Base-by-base conservation (phyloP, 2,888 invertebrate species). In the Harpalus rubripes region DNA sequence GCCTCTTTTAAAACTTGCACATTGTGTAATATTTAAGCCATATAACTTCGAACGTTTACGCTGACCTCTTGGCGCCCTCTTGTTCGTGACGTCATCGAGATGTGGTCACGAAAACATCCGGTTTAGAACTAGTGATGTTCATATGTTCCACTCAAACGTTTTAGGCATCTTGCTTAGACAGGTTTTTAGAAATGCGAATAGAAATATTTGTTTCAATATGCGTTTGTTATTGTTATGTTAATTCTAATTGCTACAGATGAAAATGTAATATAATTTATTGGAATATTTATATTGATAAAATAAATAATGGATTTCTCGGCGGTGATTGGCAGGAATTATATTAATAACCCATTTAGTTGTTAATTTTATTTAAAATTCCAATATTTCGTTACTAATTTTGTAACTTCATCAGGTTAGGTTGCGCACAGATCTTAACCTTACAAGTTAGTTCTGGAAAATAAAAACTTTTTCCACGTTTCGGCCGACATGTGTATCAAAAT, bases 101-200 rank as follows among this genome's bases (percentile, higher is more conserved):
- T 74, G 52, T 12, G 72, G 72, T 44, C 72, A 74, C 72, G 72
- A 74, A 74, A 74, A 74, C 72, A 74, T 74, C 72, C 72, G 72
- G 44, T 74, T 74, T 68, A 68, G 32, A 68, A 41, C 68, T 15
- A 39, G 41, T 68, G 68, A 68, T 68, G 68, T 8, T 68, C 32
- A 16, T 12, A 12, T 74, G 12, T 74, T 74, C 18, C 12, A 44
- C 32, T 68, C 15, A 32, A 68, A 68, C 68, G 15, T 39, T 68
- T 68, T 68, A 68, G 68, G 68, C 26, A 68, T 32, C 26, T 68
- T 15, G 32, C 7, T 10, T 26, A 63, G 7, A 63, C 63, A 63
- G 26, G 63, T 68, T 68, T 68, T 15, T 39, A 68, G 68, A 26
- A 68, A 12, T 39, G 26, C 68, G 1, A 68, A 68, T 68, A 32